A percentile compares a stretch with the other conserved stretches of the same genome.
These are phyloP conservation scores for Myrmecophaga tridactyla DNA, from an alignment of 2,113 vertebrate genomes.

Conservation along the genomic window DNA sequence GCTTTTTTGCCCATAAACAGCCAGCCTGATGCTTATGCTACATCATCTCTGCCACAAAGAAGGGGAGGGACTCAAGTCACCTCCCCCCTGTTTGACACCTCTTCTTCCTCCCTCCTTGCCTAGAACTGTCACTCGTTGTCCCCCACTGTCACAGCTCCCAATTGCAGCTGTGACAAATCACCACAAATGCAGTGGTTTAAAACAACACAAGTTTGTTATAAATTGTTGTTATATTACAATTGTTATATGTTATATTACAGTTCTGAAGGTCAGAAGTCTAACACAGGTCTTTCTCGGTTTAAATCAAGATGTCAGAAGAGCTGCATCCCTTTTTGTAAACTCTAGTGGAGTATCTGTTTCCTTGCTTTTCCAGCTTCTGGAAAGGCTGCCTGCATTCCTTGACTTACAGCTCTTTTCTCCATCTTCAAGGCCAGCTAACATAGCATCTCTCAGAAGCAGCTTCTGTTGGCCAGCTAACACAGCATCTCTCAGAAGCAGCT, in stretches of 20 bases:
- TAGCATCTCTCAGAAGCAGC: no score
- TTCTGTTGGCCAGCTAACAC: rapidly evolving
- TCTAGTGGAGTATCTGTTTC: not conserved
- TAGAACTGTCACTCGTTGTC: not conserved
- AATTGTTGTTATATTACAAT: no score
- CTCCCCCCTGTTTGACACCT: not conserved
- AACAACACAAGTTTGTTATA: not conserved
- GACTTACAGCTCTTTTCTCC: not conserved
- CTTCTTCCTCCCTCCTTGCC: not conserved
- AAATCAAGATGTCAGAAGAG: not conserved
- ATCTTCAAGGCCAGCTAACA: not conserved
- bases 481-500: not conserved
- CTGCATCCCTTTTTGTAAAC: not conserved
- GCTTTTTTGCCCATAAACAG: not conserved
- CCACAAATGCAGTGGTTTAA: not conserved
- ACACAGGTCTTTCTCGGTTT: not conserved
- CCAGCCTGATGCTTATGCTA: not conserved
- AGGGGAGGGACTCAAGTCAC: not conserved
- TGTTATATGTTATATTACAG: not conserved
- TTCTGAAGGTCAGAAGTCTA: not conserved
- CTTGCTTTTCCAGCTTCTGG: not conserved
- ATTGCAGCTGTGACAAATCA: not conserved
- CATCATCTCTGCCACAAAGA: not conserved
- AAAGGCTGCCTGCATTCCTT: not conserved
- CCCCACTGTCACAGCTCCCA: not conserved